Conservation (phyloP, 2,888 invertebrate species). For the Subacronicta megacephala region DNA sequence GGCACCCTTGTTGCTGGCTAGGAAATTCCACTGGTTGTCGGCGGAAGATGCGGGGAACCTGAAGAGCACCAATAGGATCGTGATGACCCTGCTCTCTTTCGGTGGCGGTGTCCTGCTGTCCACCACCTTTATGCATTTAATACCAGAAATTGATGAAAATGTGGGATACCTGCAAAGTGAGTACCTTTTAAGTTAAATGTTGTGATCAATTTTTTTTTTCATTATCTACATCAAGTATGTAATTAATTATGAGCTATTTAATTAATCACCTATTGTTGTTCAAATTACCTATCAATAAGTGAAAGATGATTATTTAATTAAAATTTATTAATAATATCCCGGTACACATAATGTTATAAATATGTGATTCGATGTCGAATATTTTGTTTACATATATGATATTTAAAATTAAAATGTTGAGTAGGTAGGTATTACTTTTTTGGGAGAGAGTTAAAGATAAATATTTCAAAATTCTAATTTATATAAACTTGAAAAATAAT, state of each 20-base stretch:
- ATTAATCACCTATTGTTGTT: neutral
- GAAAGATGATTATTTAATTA: too few relatives aligned
- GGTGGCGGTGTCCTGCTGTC: constrained; percentile 95
- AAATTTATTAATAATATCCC: too few relatives aligned
- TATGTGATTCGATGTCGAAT: too few relatives aligned
- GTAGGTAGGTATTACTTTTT: too few relatives aligned
- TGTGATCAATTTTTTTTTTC: neutral
- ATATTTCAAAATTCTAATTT: too few relatives aligned
- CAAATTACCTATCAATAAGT: neutral
- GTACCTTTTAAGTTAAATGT: constrained; percentile 58
- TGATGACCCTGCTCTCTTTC: constrained; percentile 92
- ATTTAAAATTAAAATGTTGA: too few relatives aligned
- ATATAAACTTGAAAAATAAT: too few relatives aligned
- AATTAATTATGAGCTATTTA: neutral
- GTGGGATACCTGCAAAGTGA: constrained; percentile 90
- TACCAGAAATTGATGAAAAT: constrained; percentile 94
- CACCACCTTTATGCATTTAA: constrained; percentile 94
- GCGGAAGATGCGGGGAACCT: constrained; percentile 83
- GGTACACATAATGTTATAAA: too few relatives aligned
- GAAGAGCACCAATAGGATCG: constrained; percentile 84
- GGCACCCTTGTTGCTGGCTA: constrained; percentile 92
- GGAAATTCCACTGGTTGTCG: constrained; percentile 90
- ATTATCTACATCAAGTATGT: neutral
- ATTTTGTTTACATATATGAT: too few relatives aligned
- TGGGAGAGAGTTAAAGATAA: too few relatives aligned